Conservation (phyloP, 2,888 invertebrate genomes). For the Drosophila subsilvestris region DNA sequence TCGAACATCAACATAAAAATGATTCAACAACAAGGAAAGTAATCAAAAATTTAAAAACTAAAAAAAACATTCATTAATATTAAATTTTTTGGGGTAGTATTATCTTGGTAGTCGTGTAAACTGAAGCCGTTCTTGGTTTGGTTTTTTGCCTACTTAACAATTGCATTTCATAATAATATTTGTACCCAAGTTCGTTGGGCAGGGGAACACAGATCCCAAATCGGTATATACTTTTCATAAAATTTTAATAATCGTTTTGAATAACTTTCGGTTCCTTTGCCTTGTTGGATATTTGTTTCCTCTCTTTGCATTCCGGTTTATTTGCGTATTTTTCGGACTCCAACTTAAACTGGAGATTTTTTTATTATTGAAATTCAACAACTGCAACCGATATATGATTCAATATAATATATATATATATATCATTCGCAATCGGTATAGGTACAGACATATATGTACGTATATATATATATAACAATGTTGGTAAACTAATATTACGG, state of each 20-base stretch:
- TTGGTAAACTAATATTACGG: conserved; percentile 44
- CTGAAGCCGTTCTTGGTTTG: conserved; percentile 49
- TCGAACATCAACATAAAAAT: conserved; percentile 53
- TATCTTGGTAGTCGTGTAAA: conserved; percentile 9
- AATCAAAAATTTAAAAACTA: conserved; percentile 34
- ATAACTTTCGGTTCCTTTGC: conserved; percentile 61
- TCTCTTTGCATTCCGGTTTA: conserved; percentile 46
- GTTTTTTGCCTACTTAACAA: conserved; percentile 63
- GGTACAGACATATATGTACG: conserved; percentile 17
- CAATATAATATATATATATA: conserved; percentile 20
- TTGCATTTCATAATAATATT: conserved; percentile 46
- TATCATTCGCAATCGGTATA: conserved; percentile 34
- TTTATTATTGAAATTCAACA: conserved; percentile 64
- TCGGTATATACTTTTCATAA: conserved; percentile 47
- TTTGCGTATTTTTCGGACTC: conserved; percentile 39
- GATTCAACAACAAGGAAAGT: conserved; percentile 43
- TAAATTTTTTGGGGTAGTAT: conserved; percentile 24
- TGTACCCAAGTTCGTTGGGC: not conserved
- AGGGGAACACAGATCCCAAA: conserved; percentile 29
- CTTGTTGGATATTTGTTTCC: conserved; percentile 52
- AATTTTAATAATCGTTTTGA: conserved; percentile 66
- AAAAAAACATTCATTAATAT: conserved; percentile 25
- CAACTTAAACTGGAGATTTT: conserved; percentile 43
- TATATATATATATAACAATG: conserved; percentile 42
- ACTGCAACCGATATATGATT: conserved; percentile 63